phyloP scores from a whole-genome alignment of 2,113 vertebrate genomes.

The Odocoileus hemionus region DNA sequence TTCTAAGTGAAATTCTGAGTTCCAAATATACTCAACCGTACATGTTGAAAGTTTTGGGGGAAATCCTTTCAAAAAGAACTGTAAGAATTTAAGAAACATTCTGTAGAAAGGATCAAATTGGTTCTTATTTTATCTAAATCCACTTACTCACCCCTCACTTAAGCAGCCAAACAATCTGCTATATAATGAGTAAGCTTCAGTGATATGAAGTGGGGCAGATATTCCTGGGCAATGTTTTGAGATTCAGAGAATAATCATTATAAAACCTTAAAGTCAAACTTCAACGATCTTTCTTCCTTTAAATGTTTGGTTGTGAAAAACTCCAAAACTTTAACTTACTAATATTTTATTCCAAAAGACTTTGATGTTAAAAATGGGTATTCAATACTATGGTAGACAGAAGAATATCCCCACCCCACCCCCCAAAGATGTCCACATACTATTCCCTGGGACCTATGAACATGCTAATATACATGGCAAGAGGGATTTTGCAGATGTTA shows the following conservation, averaged over 20 bases:
- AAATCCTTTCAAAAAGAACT: neutral
- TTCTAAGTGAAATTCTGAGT: neutral
- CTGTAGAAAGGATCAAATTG: neutral
- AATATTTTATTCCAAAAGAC: neutral
- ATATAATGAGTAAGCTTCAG: neutral
- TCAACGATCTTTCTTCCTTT: neutral
- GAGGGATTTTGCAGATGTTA: neutral
- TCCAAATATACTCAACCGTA: neutral
- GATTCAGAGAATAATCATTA: neutral
- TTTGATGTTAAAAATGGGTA: neutral
- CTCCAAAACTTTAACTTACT: neutral
- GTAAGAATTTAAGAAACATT: slow-evolving; percentile 5
- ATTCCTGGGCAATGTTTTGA: neutral
- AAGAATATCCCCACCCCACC: neutral
- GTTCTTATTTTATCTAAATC: slow-evolving; percentile 25
- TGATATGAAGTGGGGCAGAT: neutral
- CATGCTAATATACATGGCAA: neutral
- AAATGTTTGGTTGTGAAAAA: neutral
- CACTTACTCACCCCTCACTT: neutral
- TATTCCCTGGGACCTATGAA: neutral
- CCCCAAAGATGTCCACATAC: neutral
- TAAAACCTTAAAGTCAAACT: neutral
- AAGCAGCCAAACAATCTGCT: neutral
- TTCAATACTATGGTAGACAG: neutral
- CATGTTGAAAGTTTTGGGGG: neutral